Percentiles rank a stretch among this genome's conserved stretches.
These are phyloP conservation scores for Zapus hudsonius DNA, from an alignment of 2,113 vertebrate species.

Conservation along the genomic window DNA sequence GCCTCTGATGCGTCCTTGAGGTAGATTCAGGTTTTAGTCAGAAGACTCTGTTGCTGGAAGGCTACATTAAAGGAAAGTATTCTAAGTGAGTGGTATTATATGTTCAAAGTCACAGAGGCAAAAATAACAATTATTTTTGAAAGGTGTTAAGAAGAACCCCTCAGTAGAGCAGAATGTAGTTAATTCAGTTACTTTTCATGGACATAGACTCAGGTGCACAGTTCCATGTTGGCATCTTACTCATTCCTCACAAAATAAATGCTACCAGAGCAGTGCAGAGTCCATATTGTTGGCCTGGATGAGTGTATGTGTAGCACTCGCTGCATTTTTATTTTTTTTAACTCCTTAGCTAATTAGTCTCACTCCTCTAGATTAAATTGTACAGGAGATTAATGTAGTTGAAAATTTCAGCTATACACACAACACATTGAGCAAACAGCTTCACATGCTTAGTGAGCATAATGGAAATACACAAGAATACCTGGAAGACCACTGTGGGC, in stretches of 20 bases:
- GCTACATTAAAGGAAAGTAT: not conserved
- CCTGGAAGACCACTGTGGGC: conserved; percentile 43
- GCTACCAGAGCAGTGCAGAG: not conserved
- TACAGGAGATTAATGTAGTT: conserved; percentile 68
- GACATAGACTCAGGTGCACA: not conserved
- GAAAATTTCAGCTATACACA: conserved; percentile 40
- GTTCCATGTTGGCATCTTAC: conserved; percentile 20
- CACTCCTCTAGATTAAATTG: conserved; percentile 33
- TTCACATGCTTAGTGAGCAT: conserved; percentile 51
- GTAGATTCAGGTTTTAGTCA: no score
- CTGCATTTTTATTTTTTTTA: conserved; percentile 15
- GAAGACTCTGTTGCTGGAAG: no score
- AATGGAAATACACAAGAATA: conserved; percentile 48
- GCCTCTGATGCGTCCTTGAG: no score
- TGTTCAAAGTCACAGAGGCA: not conserved
- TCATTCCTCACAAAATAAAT: conserved; percentile 56
- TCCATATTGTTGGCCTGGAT: conserved; percentile 35
- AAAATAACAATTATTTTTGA: not conserved
- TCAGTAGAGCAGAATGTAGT: not conserved
- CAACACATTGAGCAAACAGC: conserved; percentile 33
- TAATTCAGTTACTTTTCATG: conserved; percentile 36
- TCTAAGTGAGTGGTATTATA: not conserved
- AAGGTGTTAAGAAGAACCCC: not conserved
- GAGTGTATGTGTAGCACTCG: conserved; percentile 11
- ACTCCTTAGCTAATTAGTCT: conserved; percentile 49